These are phyloP conservation scores for Bradypodion ventrale DNA, from an alignment of 2,797 vertebrate genomes.

Conservation along the genomic window DNA sequence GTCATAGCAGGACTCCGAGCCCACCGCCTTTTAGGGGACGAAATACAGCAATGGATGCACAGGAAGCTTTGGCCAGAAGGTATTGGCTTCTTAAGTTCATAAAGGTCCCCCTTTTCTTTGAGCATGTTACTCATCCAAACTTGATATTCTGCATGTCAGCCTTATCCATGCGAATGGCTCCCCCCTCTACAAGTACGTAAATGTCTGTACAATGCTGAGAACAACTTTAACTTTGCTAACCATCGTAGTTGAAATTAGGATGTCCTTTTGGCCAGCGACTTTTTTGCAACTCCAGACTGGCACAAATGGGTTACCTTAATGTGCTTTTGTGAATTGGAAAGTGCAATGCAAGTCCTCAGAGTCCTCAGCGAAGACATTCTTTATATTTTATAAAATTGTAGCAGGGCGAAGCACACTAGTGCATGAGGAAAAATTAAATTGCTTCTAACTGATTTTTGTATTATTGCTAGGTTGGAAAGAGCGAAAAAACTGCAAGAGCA, in stretches of 20 bases:
- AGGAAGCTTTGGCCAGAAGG: slow-evolving; percentile 96
- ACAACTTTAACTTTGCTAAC: background rate
- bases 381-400: background rate
- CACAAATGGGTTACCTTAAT: background rate
- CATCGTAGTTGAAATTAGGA: background rate
- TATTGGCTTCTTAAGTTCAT: slow-evolving; percentile 45
- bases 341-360: background rate
- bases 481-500: slow-evolving; percentile 98
- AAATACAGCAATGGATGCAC: slow-evolving; percentile 98
- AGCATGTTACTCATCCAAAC: too few relatives aligned
- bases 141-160: background rate
- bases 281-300: too few relatives aligned
- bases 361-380: background rate
- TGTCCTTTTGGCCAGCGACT: background rate
- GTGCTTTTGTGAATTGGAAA: background rate
- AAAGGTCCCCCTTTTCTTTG: too few relatives aligned
- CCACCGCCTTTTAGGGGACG: slow-evolving; percentile 90
- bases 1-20: slow-evolving; percentile 85
- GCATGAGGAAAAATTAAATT: background rate
- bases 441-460: slow-evolving; percentile 20
- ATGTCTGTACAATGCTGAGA: background rate
- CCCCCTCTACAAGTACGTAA: background rate
- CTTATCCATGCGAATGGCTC: background rate
- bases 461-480: slow-evolving; percentile 86
- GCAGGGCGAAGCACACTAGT: too few relatives aligned